phyloP scores from a whole-genome alignment of 2,888 invertebrate genomes.

The Zygogramma bicolorata region DNA sequence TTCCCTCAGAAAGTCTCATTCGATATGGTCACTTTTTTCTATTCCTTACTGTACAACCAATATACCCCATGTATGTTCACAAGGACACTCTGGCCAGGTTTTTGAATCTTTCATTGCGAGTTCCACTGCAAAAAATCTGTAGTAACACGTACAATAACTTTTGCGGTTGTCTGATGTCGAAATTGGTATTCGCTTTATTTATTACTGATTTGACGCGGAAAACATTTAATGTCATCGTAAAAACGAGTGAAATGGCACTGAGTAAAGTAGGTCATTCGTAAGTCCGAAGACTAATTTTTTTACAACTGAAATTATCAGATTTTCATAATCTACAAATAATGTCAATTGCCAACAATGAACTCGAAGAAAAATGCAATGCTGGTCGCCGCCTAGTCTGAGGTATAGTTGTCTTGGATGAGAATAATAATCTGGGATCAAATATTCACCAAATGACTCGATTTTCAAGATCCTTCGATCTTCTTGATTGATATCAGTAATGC shows the following conservation, averaged over 20 bases:
- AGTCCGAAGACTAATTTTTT: background rate
- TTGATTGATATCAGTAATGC: too few species aligned
- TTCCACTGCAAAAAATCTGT: background rate
- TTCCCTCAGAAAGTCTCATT: background rate
- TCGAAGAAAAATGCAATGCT: too few species aligned
- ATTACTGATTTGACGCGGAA: constrained; percentile 17
- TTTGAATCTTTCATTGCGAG: background rate
- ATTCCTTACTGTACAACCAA: background rate
- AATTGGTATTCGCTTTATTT: constrained; percentile 23
- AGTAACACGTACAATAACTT: background rate
- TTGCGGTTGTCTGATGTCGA: constrained; percentile 21
- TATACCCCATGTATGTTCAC: background rate
- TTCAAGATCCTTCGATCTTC: too few species aligned
- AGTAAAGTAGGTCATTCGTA: background rate
- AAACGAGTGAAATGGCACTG: background rate
- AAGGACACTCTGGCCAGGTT: background rate
- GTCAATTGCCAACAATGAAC: too few species aligned
- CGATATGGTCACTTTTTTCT: background rate
- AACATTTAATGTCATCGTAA: constrained; percentile 21
- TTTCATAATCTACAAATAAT: too few species aligned
- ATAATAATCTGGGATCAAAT: too few species aligned
- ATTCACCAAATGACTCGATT: too few species aligned
- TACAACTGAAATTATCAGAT: background rate
- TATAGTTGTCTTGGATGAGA: too few species aligned
- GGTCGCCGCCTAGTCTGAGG: too few species aligned